Conservation (phyloP, 2,797 vertebrate species). For the Rachycentron canadum region DNA sequence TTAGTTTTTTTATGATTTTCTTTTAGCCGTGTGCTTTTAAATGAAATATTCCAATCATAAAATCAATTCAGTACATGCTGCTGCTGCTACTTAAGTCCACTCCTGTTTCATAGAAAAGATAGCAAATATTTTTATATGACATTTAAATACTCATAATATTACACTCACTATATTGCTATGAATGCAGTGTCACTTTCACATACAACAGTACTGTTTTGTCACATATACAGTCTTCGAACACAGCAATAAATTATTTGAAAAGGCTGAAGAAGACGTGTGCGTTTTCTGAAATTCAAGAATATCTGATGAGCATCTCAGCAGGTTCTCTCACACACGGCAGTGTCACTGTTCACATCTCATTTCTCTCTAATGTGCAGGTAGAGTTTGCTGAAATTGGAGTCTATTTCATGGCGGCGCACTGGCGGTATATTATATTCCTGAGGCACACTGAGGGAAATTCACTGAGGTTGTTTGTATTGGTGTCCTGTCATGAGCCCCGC, state of each 20-base stretch:
- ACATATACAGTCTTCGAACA: slow-evolving; percentile 60
- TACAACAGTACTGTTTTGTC: slow-evolving; percentile 48
- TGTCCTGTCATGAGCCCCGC: background rate
- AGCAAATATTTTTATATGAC: slow-evolving; percentile 56
- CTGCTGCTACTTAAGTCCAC: slow-evolving; percentile 4
- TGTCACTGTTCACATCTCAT: background rate
- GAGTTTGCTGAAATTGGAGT: background rate
- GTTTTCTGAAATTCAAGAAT: slow-evolving; percentile 33
- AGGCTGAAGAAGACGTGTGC: slow-evolving; percentile 43
- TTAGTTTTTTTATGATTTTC: background rate
- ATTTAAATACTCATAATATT: slow-evolving; percentile 54
- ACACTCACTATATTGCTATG: slow-evolving; percentile 57
- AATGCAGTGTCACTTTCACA: slow-evolving; percentile 52
- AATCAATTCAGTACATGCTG: slow-evolving; percentile 6
- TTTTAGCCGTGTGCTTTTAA: background rate
- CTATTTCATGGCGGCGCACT: background rate
- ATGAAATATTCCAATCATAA: slow-evolving; percentile 42
- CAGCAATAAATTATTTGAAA: slow-evolving; percentile 70
- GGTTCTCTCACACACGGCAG: background rate
- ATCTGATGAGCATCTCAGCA: slow-evolving; percentile 17
- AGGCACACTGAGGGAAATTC: background rate
- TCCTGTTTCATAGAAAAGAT: slow-evolving; percentile 38
- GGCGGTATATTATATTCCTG: background rate
- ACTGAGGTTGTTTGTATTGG: background rate
- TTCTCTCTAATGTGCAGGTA: background rate